These are phyloP conservation scores for Proteles cristata DNA, from an alignment of 2,113 vertebrate genomes.

Conservation along the genomic window DNA sequence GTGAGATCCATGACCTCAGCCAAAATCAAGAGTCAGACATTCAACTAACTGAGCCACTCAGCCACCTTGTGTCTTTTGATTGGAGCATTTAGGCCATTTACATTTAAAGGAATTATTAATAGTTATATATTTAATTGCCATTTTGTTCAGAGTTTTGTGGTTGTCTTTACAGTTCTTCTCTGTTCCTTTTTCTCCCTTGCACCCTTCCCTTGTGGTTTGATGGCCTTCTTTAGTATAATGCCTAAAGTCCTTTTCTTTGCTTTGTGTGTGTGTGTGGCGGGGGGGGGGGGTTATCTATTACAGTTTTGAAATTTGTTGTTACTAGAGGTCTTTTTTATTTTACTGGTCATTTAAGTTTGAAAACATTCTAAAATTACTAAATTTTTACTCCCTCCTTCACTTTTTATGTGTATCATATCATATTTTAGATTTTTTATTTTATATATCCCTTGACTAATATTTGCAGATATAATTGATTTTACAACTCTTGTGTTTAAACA, in stretches of 20 bases:
- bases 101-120: not conserved
- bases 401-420: not conserved
- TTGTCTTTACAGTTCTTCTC: not conserved
- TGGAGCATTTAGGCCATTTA: not conserved
- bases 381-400: not conserved
- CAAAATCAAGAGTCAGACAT: too few relatives aligned
- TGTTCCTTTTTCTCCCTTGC: not conserved
- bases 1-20: too few relatives aligned
- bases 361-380: not conserved
- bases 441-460: not conserved
- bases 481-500: not conserved
- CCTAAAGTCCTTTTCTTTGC: not conserved
- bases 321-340: not conserved
- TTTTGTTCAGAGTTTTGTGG: not conserved
- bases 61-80: not conserved
- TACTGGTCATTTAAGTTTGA: not conserved
- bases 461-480: not conserved
- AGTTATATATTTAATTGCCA: not conserved
- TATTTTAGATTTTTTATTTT: not conserved
- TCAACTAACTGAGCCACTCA: too few relatives aligned
- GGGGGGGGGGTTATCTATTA: not conserved
- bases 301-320: not conserved
- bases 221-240: not conserved
- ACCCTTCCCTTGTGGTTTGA: not conserved
- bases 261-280: too few relatives aligned